Evolutionary conservation across 2,888 invertebrate species (phyloP).

Genomic region (Chrysina gloriosa): DNA sequence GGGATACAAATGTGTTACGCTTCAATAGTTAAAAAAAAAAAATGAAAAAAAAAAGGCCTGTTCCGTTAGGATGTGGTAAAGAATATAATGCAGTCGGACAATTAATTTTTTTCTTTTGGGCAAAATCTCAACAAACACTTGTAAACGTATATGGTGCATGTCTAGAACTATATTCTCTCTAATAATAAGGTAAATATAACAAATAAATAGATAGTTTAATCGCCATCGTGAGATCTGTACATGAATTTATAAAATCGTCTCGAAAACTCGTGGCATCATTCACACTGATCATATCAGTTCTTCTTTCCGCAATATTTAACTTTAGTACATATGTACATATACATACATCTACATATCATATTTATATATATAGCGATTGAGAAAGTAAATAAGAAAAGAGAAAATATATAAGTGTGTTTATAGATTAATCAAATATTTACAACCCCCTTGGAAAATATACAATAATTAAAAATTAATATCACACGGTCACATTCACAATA

Average conservation of each 20-base stretch:
- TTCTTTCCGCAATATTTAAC: background rate
- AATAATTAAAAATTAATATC: slow-evolving; percentile 61
- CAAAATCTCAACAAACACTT: no score
- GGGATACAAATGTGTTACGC: no score
- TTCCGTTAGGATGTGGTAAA: no score
- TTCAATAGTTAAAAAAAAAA: no score
- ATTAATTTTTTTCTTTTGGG: no score
- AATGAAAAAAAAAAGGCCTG: no score
- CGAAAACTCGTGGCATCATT: slow-evolving; percentile 29
- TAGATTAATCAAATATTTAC: slow-evolving; percentile 17
- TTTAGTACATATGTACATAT: slow-evolving; percentile 7
- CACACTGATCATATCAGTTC: slow-evolving; percentile 40
- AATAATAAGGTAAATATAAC: slow-evolving; percentile 34
- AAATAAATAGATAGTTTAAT: slow-evolving; percentile 49
- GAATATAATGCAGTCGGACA: no score
- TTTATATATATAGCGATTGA: background rate
- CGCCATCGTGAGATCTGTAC: slow-evolving; percentile 56
- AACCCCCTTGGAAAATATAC: slow-evolving; percentile 40
- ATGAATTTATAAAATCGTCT: slow-evolving; percentile 54
- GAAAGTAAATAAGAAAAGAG: background rate
- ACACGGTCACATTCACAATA: slow-evolving; percentile 62
- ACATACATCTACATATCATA: slow-evolving; percentile 11
- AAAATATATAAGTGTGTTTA: background rate
- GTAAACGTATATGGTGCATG: no score
- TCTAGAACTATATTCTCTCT: slow-evolving; percentile 6